These are phyloP conservation scores for Tangara arthus DNA, from an alignment of 2,797 vertebrate species.

Conservation along the genomic window DNA sequence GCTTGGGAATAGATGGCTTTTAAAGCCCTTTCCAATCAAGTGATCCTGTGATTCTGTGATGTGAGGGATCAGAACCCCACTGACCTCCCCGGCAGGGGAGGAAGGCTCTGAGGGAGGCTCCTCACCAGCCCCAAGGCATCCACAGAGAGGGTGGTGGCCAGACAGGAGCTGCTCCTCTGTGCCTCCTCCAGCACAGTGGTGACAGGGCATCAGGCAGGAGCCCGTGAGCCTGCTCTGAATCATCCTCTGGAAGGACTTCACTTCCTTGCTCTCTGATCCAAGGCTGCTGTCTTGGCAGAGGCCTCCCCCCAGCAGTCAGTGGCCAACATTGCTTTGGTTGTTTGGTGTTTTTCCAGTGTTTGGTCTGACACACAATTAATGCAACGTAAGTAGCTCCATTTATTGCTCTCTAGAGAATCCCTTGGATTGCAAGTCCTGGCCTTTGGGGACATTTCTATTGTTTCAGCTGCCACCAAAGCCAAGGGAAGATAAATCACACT, in stretches of 20 bases:
- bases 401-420: conserved; percentile 5
- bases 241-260: not conserved
- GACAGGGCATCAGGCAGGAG: not conserved
- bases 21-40: not conserved
- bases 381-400: conserved; percentile 6
- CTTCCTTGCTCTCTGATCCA: conserved; percentile 14
- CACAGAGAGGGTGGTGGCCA: not conserved
- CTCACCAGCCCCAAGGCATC: not conserved
- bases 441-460: conserved; percentile 24
- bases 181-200: fast-evolving
- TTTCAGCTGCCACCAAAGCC: conserved; percentile 3
- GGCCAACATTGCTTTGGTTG: not conserved
- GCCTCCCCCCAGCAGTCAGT: not conserved
- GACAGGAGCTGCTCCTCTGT: not conserved
- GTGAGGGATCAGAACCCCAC: not conserved
- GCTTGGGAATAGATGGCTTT: not conserved
- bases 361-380: conserved; percentile 47
- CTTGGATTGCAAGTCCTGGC: not conserved
- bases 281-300: conserved; percentile 47
- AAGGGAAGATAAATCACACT: not conserved
- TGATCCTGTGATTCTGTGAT: not conserved
- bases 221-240: not conserved
- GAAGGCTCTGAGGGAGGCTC: not conserved
- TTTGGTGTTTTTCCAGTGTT: conserved; percentile 31
- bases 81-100: not conserved